These are phyloP conservation scores for Todus mexicanus DNA, from an alignment of 2,797 vertebrate genomes.

Conservation along the genomic window DNA sequence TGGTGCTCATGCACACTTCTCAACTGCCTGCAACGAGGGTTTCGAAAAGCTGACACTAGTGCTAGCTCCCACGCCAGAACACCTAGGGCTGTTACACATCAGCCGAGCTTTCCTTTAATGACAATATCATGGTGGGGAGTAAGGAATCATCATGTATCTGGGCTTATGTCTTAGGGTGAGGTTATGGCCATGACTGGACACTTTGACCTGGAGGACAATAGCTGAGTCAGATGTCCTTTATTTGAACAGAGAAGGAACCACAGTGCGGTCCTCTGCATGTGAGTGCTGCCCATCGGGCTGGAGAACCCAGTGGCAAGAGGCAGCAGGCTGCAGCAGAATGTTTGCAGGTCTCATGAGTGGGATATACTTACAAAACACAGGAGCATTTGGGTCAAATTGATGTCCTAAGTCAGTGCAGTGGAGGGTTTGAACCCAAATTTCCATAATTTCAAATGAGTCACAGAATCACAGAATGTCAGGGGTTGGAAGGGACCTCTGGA, in stretches of 20 bases:
- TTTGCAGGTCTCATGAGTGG: neutral
- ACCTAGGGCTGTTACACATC: neutral
- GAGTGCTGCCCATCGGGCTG: neutral
- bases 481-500: too few species aligned
- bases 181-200: neutral
- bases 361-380: neutral
- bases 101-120: neutral
- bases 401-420: neutral
- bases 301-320: neutral
- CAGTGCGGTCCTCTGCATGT: accelerated
- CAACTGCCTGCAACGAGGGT: neutral
- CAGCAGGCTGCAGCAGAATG: neutral
- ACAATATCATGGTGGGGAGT: neutral
- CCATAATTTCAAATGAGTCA: neutral
- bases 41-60: neutral
- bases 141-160: neutral
- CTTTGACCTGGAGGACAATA: neutral
- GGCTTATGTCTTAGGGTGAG: neutral
- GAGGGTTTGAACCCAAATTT: neutral
- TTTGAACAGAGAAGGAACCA: neutral
- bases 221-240: neutral
- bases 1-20: neutral
- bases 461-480: too few species aligned
- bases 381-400: neutral
- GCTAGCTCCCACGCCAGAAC: neutral